Conservation (phyloP, 2,113 vertebrate genomes). For the Onychostoma macrolepis region DNA sequence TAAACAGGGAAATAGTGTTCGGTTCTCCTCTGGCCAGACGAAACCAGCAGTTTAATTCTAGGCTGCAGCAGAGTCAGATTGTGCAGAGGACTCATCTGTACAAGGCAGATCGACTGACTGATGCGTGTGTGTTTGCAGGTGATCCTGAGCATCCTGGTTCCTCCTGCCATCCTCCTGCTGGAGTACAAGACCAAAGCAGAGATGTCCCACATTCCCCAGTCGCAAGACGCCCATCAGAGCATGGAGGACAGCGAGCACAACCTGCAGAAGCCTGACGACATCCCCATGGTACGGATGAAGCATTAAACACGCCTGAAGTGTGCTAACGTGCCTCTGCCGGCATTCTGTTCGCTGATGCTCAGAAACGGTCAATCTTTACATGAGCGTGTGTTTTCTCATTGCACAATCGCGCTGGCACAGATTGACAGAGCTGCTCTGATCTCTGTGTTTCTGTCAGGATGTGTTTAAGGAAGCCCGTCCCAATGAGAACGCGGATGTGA, state of each 20-base stretch:
- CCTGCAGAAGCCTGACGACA: constrained; percentile 90
- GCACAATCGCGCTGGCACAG: neutral
- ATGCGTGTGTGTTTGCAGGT: constrained; percentile 76
- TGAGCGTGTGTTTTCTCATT: neutral
- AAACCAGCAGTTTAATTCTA: too few relatives aligned
- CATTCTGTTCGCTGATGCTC: neutral
- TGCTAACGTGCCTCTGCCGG: neutral
- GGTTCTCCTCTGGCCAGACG: too few relatives aligned
- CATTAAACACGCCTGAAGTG: neutral
- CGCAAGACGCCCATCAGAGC: constrained; percentile 95
- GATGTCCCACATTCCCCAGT: constrained; percentile 99
- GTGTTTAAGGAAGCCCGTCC: constrained; percentile 91
- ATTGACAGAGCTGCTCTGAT: neutral
- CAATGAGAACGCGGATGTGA: constrained; percentile 80
- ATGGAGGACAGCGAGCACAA: constrained; percentile 99
- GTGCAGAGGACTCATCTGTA: too few relatives aligned
- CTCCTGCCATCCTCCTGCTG: constrained; percentile 93
- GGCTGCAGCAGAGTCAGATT: too few relatives aligned
- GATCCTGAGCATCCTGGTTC: constrained; percentile 95
- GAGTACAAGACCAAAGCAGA: constrained; percentile 99
- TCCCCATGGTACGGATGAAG: constrained; percentile 82
- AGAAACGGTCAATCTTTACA: neutral
- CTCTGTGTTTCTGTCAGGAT: constrained; percentile 77
- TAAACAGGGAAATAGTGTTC: too few relatives aligned
- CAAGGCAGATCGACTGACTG: neutral